Evolutionary conservation across 1,140 invertebrate species (phyloP), one percentile per base, ranked within the genome.

Genomic region (Camponotus pennsylvanicus): DNA sequence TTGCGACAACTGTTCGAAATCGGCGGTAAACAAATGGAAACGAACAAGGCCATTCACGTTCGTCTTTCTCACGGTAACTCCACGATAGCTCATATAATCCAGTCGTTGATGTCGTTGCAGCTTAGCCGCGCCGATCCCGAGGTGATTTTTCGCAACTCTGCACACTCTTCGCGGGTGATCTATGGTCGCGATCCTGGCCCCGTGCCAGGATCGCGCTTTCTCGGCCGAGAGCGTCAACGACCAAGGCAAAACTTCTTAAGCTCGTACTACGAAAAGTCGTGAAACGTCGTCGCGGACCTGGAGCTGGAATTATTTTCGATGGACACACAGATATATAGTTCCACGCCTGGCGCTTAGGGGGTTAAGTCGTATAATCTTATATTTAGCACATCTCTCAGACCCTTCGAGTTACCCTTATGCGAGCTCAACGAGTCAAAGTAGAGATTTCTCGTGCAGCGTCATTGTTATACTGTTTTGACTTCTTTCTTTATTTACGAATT

Each of bases 321-420:
- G 66, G 37, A 69, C 70, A 67, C 79, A 85, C 79, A 66, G 66
- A 87, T 87, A 87, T 87, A 87, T 85, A 89, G 69, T 89, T 79
- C 73, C 45, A 63, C 27, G 59, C 69, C 77, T 73, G 86, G 57
- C 88, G 73, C 77, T 89, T 90, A 61, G 37, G 76, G 85, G 79
- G 86, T 88, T 89, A 78, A 91, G 71, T 90, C 90, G 82, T 91
- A 92, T 90, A 89, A 90, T 78, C 89, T 92, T 93, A 93, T 93
- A 93, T 93, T 93, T 93, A 93, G 92, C 91, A 76, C 87, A 63
- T 52, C 49, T 52, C 49, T 49, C 69, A 27, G 40, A 15, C 40
- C 79, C 69, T 63, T 83, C 64, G 34, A 80, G 40, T 66, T 49
- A 21, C 27, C 77, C 77, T 45, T 79, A 8, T 27, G 18, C 32